phyloP scores from a whole-genome alignment of 2,797 vertebrate species.

The Lithobates pipiens region DNA sequence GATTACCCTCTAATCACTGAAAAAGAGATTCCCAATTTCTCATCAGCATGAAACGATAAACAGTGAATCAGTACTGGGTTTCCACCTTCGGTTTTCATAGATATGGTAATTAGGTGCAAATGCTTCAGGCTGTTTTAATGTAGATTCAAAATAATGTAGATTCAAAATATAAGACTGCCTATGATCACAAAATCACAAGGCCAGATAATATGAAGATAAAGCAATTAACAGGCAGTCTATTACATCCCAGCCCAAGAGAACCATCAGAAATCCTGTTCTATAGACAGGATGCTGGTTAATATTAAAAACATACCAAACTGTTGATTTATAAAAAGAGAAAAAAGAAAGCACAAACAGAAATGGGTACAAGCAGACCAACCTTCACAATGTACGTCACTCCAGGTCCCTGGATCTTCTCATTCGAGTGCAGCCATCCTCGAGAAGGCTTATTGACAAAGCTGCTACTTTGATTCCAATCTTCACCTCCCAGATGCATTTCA shows the following conservation, averaged over 20 bases:
- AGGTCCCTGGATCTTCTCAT: constrained; percentile 95
- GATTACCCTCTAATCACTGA: constrained; percentile 4
- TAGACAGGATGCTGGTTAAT: constrained; percentile 71
- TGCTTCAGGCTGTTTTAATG: neutral
- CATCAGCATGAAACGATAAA: neutral
- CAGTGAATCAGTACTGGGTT: constrained; percentile 15
- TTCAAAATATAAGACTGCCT: neutral
- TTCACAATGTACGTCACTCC: constrained; percentile 97
- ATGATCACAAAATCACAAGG: neutral
- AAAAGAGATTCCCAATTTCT: constrained; percentile 5
- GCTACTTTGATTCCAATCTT: constrained; percentile 83
- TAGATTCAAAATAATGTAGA: neutral
- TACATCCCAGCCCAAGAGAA: neutral
- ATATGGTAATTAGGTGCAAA: neutral
- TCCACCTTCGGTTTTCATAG: neutral
- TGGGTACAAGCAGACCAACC: constrained; percentile 81
- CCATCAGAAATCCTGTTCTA: neutral
- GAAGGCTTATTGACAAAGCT: constrained; percentile 86
- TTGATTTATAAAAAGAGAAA: constrained; percentile 74
- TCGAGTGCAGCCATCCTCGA: constrained; percentile 89
- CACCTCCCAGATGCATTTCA: constrained; percentile 80
- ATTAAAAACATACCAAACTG: constrained; percentile 62
- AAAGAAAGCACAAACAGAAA: constrained; percentile 65
- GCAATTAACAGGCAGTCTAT: neutral
- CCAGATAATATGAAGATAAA: neutral